phyloP scores from a whole-genome alignment of 1,140 invertebrate species.

The Lineus longissimus region DNA sequence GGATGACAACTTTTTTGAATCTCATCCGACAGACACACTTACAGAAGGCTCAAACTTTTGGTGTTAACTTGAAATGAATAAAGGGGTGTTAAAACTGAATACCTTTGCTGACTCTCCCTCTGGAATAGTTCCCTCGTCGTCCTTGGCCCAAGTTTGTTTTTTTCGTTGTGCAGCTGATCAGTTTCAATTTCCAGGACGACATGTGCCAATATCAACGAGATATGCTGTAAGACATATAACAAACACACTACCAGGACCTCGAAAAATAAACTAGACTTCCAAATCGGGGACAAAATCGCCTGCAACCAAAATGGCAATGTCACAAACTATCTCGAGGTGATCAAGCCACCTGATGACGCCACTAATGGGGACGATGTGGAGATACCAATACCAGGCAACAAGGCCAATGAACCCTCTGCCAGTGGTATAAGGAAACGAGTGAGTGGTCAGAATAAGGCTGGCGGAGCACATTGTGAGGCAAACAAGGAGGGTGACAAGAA shows the following conservation, averaged over 20 bases:
- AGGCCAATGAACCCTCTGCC: background rate
- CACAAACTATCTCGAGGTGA: background rate
- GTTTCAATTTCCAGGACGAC: conserved; percentile 34
- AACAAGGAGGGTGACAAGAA: background rate
- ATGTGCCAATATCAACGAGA: conserved; percentile 41
- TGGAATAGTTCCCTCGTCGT: too few species aligned
- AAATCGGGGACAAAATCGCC: conserved; percentile 40
- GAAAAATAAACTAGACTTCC: conserved; percentile 26
- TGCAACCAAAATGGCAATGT: conserved; percentile 39
- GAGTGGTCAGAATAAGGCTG: background rate
- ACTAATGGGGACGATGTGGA: background rate
- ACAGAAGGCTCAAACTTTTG: too few species aligned
- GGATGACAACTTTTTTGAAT: too few species aligned
- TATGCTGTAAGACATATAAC: conserved; percentile 39
- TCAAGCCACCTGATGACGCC: too few species aligned
- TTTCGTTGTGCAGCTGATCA: too few species aligned
- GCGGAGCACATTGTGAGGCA: background rate
- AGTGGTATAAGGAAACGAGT: background rate
- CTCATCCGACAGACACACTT: too few species aligned
- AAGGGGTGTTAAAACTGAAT: too few species aligned
- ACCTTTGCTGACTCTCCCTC: too few species aligned
- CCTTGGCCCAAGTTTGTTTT: too few species aligned
- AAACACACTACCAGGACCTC: conserved; percentile 24
- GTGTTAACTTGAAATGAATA: too few species aligned
- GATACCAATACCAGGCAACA: background rate